phyloP scores from a whole-genome alignment of 1,140 invertebrate genomes.

The Drosophila prosaltans region DNA sequence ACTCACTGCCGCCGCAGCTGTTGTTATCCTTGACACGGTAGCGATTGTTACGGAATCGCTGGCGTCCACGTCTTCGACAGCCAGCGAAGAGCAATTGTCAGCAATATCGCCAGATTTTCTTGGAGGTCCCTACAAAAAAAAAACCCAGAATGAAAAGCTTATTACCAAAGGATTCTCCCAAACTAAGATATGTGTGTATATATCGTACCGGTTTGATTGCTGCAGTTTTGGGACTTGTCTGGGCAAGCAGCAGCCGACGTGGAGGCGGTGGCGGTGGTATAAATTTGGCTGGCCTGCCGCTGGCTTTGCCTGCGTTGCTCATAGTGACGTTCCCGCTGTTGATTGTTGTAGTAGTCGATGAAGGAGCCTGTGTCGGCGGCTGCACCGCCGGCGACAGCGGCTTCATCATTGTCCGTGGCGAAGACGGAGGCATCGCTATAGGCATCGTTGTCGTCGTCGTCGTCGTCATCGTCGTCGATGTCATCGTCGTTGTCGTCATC shows the following conservation, averaged over 20 bases:
- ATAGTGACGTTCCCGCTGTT: conserved; percentile 80
- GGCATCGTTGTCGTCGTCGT: conserved; percentile 37
- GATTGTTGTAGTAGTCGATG: conserved; percentile 81
- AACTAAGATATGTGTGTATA: neutral
- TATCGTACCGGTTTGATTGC: conserved; percentile 54
- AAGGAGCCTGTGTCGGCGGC: conserved; percentile 70
- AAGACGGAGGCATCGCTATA: conserved; percentile 36
- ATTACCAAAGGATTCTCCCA: neutral
- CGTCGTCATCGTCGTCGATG: conserved; percentile 29
- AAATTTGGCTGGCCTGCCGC: conserved; percentile 72
- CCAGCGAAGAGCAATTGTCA: conserved; percentile 82
- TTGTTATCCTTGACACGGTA: conserved; percentile 71
- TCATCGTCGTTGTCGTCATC: conserved; percentile 22
- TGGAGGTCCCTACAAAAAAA: conserved; percentile 50
- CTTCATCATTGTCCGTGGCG: conserved; percentile 17
- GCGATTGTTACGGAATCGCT: conserved; percentile 66
- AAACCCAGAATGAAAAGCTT: neutral
- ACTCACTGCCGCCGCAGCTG: conserved; percentile 45
- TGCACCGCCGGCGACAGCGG: conserved; percentile 41
- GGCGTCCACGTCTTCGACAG: conserved; percentile 66
- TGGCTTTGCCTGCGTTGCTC: conserved; percentile 68
- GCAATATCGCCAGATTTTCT: conserved; percentile 82
- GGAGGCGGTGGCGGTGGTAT: conserved; percentile 80
- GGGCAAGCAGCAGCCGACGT: conserved; percentile 74
- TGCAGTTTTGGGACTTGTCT: conserved; percentile 72